Percentiles rank a stretch among this genome's conserved stretches.
Conservation (phyloP, 2,888 invertebrate species). For the Diplolepis rosae region DNA sequence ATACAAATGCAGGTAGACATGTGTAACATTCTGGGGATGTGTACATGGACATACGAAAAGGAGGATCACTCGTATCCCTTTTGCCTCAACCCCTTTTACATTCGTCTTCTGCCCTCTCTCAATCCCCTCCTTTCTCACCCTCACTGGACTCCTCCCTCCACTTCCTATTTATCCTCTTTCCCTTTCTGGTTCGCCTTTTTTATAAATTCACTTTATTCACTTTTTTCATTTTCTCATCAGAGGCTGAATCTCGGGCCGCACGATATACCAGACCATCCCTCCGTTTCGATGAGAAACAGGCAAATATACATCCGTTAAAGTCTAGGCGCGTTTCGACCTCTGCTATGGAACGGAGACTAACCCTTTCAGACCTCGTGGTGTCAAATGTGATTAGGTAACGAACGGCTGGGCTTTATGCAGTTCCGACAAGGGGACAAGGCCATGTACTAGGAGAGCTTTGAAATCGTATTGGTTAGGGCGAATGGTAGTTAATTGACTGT, state of each 20-base stretch:
- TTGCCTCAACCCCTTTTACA: neutral
- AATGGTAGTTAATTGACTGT: slow-evolving; percentile 28
- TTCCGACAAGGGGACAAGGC: slow-evolving; percentile 23
- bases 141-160: neutral
- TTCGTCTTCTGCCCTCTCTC: neutral
- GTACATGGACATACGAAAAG: neutral
- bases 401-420: slow-evolving; percentile 27
- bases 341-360: slow-evolving; percentile 21
- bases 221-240: slow-evolving; percentile 17
- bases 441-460: slow-evolving; percentile 20
- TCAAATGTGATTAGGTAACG: slow-evolving; percentile 31
- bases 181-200: neutral
- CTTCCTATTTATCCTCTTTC: slow-evolving; percentile 1
- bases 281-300: slow-evolving; percentile 11
- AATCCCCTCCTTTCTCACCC: neutral
- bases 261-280: neutral
- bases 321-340: slow-evolving; percentile 29
- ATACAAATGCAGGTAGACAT: neutral
- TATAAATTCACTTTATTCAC: slow-evolving; percentile 24
- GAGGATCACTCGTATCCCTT: neutral
- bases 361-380: slow-evolving; percentile 28
- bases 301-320: slow-evolving; percentile 25
- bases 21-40: too few relatives aligned
- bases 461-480: slow-evolving; percentile 20
- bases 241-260: slow-evolving; percentile 40